phyloP scores from a whole-genome alignment of 2,797 vertebrate genomes.

The Malacoctenus gilli region DNA sequence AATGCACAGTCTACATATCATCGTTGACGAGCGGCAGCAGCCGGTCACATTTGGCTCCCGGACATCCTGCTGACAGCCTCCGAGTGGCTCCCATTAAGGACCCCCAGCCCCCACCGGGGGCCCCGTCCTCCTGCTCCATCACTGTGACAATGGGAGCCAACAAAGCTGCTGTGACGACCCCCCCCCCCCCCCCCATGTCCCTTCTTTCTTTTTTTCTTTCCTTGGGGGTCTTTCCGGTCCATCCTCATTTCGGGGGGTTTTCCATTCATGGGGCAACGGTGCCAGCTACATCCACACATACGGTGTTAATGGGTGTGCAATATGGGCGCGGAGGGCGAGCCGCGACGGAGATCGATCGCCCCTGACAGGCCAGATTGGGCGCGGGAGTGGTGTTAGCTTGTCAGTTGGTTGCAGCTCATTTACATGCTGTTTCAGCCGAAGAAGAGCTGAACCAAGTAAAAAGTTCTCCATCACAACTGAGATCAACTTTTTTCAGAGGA shows the following conservation, averaged over 20 bases:
- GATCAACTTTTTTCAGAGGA: no score
- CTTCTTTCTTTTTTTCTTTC: no score
- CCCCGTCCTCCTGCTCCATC: constrained; percentile 63
- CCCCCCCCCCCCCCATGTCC: constrained; percentile 53
- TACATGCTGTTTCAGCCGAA: no score
- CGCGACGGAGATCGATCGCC: constrained; percentile 39
- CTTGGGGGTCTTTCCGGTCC: constrained; percentile 24
- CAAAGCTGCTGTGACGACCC: constrained; percentile 85
- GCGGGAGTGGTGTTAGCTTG: constrained; percentile 12
- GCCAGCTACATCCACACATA: constrained; percentile 63
- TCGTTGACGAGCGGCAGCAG: constrained; percentile 38
- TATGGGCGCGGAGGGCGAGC: constrained; percentile 17
- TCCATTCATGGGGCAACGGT: constrained; percentile 77
- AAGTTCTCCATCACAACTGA: no score
- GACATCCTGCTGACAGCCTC: constrained; percentile 75
- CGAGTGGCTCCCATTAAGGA: constrained; percentile 81
- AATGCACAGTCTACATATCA: constrained; percentile 50
- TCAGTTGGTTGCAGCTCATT: constrained; percentile 12
- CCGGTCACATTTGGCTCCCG: constrained; percentile 66
- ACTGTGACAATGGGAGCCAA: constrained; percentile 74
- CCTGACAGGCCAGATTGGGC: constrained; percentile 21
- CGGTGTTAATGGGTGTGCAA: constrained; percentile 37
- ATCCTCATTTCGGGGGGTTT: constrained; percentile 59
- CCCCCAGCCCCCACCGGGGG: constrained; percentile 68
- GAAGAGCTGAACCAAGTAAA: no score